A percentile compares a stretch with the other conserved stretches of the same genome.
phyloP scores from a whole-genome alignment of 2,113 vertebrate genomes.

The Eclectus roratus region DNA sequence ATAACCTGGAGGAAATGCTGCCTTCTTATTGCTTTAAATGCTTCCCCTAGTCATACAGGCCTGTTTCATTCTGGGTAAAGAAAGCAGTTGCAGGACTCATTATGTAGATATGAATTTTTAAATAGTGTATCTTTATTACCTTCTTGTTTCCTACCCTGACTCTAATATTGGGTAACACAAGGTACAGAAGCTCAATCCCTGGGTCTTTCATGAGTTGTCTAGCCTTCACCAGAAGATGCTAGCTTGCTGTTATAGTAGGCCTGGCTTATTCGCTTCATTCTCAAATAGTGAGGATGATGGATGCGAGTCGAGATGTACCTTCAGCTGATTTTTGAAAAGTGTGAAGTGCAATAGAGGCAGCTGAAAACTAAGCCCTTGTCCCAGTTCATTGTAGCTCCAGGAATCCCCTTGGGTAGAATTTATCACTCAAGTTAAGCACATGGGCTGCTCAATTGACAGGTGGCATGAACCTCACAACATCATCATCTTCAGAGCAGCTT shows the following conservation, averaged over 20 bases:
- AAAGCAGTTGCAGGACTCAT: neutral
- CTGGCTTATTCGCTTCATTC: neutral
- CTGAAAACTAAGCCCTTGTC: neutral
- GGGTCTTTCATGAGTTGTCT: neutral
- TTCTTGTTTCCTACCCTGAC: neutral
- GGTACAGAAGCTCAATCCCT: neutral
- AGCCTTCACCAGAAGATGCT: neutral
- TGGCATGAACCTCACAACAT: neutral
- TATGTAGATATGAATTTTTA: slow-evolving; percentile 21
- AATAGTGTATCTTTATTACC: neutral
- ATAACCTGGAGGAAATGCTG: neutral
- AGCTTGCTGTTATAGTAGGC: neutral
- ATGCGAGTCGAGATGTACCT: neutral
- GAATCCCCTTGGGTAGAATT: neutral
- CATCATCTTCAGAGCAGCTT: neutral
- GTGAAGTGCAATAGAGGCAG: neutral
- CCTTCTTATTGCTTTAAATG: neutral
- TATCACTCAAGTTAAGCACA: neutral
- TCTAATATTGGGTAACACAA: neutral
- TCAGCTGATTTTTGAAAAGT: neutral
- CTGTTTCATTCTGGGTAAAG: neutral
- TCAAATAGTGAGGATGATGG: neutral
- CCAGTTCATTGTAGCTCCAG: neutral
- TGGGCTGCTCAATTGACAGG: neutral
- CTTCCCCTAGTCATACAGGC: neutral